These are phyloP conservation scores for Merluccius polli DNA, from an alignment of 2,797 vertebrate genomes.

Conservation along the genomic window DNA sequence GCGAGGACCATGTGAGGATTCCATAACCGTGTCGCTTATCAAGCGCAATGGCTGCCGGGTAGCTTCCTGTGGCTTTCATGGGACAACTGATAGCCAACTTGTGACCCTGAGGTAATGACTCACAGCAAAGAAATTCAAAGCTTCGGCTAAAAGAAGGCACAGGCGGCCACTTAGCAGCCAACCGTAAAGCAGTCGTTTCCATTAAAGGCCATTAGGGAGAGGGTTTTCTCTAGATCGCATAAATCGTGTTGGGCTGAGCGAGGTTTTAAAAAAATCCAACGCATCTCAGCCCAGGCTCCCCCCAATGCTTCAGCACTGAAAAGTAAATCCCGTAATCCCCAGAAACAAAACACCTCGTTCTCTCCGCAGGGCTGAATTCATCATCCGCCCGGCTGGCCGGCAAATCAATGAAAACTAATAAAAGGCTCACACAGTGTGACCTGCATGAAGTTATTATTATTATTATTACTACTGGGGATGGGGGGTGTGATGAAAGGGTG, in stretches of 20 bases:
- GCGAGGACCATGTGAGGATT: not conserved
- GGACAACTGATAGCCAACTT: not conserved
- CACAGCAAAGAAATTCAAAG: not conserved
- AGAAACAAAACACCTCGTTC: slow-evolving; percentile 50
- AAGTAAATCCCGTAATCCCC: slow-evolving; percentile 20
- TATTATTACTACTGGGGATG: slow-evolving; percentile 7
- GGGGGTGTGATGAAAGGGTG: not conserved
- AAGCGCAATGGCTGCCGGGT: not conserved
- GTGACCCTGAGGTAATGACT: not conserved
- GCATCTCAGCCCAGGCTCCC: not conserved
- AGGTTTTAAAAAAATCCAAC: not conserved
- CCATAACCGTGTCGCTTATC: not conserved
- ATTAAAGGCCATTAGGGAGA: not conserved
- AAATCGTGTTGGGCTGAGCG: not conserved
- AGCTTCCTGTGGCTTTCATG: not conserved
- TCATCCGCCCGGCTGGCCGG: slow-evolving; percentile 37
- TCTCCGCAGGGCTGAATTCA: slow-evolving; percentile 44
- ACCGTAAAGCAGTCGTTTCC: not conserved
- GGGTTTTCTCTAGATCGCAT: not conserved
- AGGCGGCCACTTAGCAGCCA: too few relatives aligned
- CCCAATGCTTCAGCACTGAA: not conserved
- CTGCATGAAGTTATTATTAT: slow-evolving; percentile 15
- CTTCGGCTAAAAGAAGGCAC: too few relatives aligned
- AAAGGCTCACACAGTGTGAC: slow-evolving; percentile 53
- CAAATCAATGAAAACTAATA: slow-evolving; percentile 61